Percentiles rank a stretch among this genome's conserved stretches.
These are phyloP conservation scores for Drosophila fungiperda DNA, from an alignment of 2,888 invertebrate species.

Conservation along the genomic window DNA sequence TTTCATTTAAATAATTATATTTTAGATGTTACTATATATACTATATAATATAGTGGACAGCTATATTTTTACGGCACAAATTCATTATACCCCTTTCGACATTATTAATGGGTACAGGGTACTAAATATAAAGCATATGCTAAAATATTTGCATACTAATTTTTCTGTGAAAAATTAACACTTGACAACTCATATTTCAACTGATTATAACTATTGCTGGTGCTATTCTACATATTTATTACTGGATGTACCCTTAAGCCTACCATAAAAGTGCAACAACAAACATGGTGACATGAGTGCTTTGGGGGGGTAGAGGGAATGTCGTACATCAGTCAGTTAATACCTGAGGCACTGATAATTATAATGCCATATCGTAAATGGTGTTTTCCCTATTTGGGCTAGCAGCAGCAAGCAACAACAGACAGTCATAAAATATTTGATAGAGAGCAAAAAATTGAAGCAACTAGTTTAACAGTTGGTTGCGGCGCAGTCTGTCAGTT, in stretches of 20 bases:
- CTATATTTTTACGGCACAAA: not conserved
- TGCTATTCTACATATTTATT: not conserved
- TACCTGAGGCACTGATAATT: constrained; percentile 59
- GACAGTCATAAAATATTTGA: constrained; percentile 60
- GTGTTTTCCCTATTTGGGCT: constrained; percentile 3
- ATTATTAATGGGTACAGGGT: not conserved
- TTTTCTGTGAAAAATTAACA: not conserved
- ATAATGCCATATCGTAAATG: constrained; percentile 42
- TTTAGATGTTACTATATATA: not conserved
- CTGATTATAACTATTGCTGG: not conserved
- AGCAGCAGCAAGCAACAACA: not conserved
- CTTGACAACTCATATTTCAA: constrained; percentile 2
- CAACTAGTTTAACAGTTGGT: constrained; percentile 10
- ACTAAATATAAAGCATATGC: not conserved
- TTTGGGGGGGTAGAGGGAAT: not conserved
- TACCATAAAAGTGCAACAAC: constrained; percentile 35
- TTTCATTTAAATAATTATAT: no score
- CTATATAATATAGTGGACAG: not conserved
- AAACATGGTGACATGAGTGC: constrained; percentile 16
- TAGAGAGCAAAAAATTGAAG: constrained; percentile 35
- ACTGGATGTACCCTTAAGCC: constrained; percentile 5
- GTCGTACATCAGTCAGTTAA: constrained; percentile 26
- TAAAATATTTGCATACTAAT: not conserved
- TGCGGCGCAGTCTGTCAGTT: constrained; percentile 7
- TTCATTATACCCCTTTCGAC: not conserved